Evolutionary conservation across 1,140 invertebrate genomes (phyloP).

Genomic region (Hestina assimilis): DNA sequence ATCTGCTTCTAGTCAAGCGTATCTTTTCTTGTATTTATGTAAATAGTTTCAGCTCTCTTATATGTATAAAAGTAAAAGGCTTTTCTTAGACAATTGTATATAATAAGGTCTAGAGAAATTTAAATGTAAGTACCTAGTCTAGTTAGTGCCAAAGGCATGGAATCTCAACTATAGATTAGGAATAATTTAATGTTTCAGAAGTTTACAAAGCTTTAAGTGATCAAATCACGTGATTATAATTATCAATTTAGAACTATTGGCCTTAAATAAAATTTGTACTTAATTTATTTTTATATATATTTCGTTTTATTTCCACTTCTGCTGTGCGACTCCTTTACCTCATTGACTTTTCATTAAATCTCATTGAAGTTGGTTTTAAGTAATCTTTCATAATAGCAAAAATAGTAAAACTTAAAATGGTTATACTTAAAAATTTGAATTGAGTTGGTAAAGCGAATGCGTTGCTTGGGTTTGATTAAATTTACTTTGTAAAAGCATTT

Average conservation of each 20-base stretch:
- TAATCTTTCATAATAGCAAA: no score
- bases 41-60: constrained; percentile 32
- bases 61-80: constrained; percentile 39
- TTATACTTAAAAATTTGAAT: no score
- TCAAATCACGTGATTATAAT: constrained; percentile 44
- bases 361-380: no score
- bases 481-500: no score
- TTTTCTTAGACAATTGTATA: constrained; percentile 39
- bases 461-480: no score
- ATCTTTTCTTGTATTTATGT: constrained; percentile 36
- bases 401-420: no score
- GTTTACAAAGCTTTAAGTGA: constrained; percentile 67
- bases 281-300: constrained; percentile 33
- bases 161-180: constrained; percentile 51
- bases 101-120: constrained; percentile 3
- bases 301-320: constrained; percentile 21
- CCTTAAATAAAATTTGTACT: constrained; percentile 45
- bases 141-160: constrained; percentile 68
- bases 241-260: background rate
- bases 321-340: background rate
- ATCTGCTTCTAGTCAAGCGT: constrained; percentile 63
- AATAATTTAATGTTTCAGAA: constrained; percentile 33
- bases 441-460: no score
- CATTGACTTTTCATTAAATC: background rate
- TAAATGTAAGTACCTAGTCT: constrained; percentile 54